phyloP scores from a whole-genome alignment of 2,113 vertebrate species.

The Pterocles burchelli region DNA sequence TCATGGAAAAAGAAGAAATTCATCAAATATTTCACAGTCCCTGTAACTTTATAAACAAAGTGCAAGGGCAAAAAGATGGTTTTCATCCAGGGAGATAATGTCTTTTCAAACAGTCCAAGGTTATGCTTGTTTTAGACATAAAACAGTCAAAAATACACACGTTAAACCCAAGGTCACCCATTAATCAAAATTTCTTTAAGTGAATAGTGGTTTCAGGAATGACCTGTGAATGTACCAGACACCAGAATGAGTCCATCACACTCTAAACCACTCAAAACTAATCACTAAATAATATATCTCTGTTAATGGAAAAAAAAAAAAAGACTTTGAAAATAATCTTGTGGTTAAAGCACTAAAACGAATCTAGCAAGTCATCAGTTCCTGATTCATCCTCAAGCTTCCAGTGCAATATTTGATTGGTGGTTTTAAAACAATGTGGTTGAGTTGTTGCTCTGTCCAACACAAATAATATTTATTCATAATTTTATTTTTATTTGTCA shows the following conservation, averaged over 20 bases:
- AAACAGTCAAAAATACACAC: neutral
- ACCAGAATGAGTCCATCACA: neutral
- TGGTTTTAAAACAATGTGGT: neutral
- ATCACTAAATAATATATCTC: neutral
- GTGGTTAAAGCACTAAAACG: neutral
- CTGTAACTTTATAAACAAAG: neutral
- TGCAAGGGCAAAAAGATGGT: neutral
- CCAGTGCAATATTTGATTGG: neutral
- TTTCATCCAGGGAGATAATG: neutral
- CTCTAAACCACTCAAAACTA: neutral
- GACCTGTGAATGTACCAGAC: neutral
- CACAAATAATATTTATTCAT: neutral
- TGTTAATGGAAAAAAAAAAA: neutral
- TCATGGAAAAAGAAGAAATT: neutral
- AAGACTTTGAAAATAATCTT: neutral
- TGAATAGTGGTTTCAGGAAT: neutral
- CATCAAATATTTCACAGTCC: neutral
- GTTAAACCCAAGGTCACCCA: neutral
- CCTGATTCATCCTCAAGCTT: neutral
- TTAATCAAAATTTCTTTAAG: neutral
- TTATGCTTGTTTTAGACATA: neutral
- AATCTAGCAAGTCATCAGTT: neutral
- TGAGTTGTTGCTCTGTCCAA: neutral
- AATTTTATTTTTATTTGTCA: neutral
- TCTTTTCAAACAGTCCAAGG: neutral